A percentile compares a stretch with the other conserved stretches of the same genome.
These are phyloP conservation scores for Semaprochilodus insignis DNA, from an alignment of 2,797 vertebrate species.

Conservation along the genomic window DNA sequence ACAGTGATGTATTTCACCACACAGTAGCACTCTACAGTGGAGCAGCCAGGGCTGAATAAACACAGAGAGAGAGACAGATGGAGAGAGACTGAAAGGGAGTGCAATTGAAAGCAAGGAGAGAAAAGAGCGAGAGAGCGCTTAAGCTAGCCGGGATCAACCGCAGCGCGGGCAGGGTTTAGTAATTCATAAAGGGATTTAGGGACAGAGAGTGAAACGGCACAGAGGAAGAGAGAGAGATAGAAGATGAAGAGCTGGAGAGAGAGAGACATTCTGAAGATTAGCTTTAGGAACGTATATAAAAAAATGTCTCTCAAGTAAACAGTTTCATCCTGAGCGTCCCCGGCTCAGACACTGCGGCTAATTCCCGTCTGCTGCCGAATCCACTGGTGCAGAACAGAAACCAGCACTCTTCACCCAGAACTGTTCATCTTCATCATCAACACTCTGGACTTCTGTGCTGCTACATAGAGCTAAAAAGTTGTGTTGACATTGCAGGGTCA, in stretches of 20 bases:
- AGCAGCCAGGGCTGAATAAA: not conserved
- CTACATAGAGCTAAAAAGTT: too few species aligned
- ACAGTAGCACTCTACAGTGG: not conserved
- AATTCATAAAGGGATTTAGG: slow-evolving; percentile 1
- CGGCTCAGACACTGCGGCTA: not conserved
- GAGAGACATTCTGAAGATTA: not conserved
- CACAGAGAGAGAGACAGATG: not conserved
- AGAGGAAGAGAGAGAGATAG: not conserved
- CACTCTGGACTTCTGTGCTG: too few species aligned
- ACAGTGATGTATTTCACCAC: not conserved
- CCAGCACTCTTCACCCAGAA: too few species aligned
- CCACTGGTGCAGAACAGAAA: too few species aligned
- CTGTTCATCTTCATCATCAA: too few species aligned
- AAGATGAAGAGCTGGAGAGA: not conserved
- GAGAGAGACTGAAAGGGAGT: not conserved
- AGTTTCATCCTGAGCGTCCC: not conserved
- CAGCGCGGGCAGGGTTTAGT: not conserved
- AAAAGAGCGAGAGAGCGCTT: not conserved
- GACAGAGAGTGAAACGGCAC: not conserved
- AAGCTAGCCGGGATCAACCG: not conserved
- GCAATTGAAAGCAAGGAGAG: not conserved
- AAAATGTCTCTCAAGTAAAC: not conserved
- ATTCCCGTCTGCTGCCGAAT: not conserved
- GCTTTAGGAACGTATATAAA: not conserved
- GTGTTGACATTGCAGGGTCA: too few species aligned